Base-by-base conservation (phyloP, 2,113 vertebrate genomes). In the Lepisosteus oculatus region DNA sequence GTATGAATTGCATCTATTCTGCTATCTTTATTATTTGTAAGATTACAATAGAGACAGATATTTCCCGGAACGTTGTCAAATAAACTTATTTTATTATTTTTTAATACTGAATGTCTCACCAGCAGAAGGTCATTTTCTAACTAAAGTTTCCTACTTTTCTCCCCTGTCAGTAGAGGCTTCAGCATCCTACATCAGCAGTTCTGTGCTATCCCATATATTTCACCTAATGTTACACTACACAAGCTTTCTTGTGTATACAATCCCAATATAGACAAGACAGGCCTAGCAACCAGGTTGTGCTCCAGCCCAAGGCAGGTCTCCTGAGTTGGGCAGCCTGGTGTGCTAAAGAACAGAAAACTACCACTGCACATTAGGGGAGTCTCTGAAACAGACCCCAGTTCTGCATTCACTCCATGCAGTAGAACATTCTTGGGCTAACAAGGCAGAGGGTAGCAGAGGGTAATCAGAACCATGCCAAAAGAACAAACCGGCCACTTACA, bases 391-490 rank as follows among this genome's bases (percentile, higher is more conserved):
- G 83, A 55, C 86, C 80, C 72, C 68, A 17, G 62, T 89, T 85
- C 89, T 88, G 83, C 87, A 88, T 91, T 88, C 88, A 86, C 89
- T 92, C 91, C 84, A 83, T 83, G 82, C 80, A 3, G 85, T 87
- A 89, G 85, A 89, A 85, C 70, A 13, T 85, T 92, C 88, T 84
- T 14, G 67, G 87, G 83, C 88, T 91, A 92, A 92, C 90, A 88
- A 92, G 90, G 85, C 85, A 71, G 0, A 84, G 85, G 85, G 85
- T 93, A 94, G 85, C 85, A 71, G 0, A 84, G 85, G 85, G 85
- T 93, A 94, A 93, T 92, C 87, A 92, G 85, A 94, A 93, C 89
- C 92, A 94, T 86, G 85, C 88, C 86, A 89, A 83, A 84, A 83
- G 81, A 17, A 74, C 64, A 77, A 74, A 51, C 5, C 5, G 9